Evolutionary conservation across 2,888 invertebrate genomes (phyloP), one percentile per base, ranked within the genome.

Genomic region (Melinaea marsaeus): DNA sequence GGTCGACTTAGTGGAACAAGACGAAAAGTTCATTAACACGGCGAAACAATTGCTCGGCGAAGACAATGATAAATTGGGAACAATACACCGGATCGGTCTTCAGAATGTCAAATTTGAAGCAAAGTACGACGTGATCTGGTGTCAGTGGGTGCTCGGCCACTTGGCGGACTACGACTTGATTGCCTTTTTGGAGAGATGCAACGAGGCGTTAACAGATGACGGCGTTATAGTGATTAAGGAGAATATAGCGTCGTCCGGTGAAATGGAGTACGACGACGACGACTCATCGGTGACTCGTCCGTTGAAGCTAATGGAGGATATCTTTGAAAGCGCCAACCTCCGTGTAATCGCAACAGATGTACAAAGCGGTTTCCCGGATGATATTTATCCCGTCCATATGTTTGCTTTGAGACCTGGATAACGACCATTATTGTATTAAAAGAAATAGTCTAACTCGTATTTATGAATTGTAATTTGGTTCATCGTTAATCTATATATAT

Each of bases 81-180:
- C 93, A 66, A 91, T 94, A 72, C 95, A 93, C 84, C 92, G 94
- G 67, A 80, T 92, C 13, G 95, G 95, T 72, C 90, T 99, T 61
- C 99, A 99, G 85, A 90, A 95, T 75, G 99, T 99, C 80, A 84
- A 85, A n/a, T 96, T 97, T 0, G 90, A 92, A 66, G 89, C 92
- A 47, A 93, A 92, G 68, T 99, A 99, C 83, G 98, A 99, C 81
- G 91, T 98, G 9, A 96, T 99, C 73, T 99, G 99, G 99, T 94
- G 95, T 74, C 99, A 99, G 79, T 99, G 99, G 99, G 98, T 99
- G 7, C 85, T 97, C 22, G 95, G 96, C 0, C 95, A 98, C 81
- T 88, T 99, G 56, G 95, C 94, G 2, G 97, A 99, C 81, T 92
- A 92, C 9, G 95, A 99, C 87, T 91, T 99, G 54, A 85, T 97